These are phyloP conservation scores for Montipora sp. DNA, from an alignment of 64 coral and sea anemone species.

Conservation along the genomic window DNA sequence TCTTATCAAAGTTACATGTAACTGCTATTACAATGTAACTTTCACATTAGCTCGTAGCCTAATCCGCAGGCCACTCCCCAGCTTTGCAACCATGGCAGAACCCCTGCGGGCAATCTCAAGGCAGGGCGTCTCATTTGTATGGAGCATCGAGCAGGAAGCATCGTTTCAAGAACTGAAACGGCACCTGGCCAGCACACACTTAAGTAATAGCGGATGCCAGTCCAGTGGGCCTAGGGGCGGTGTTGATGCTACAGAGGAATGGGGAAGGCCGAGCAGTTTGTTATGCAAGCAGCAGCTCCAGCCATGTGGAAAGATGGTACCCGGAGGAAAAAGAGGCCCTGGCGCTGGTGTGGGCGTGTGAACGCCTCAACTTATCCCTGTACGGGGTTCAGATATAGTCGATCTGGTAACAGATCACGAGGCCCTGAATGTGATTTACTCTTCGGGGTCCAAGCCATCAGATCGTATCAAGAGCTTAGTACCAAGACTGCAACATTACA, in stretches of 20 bases:
- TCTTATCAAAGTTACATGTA: no score
- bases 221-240: conserved; percentile 27
- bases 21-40: no score
- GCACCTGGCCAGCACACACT: not conserved
- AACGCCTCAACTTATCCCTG: conserved; percentile 8
- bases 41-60: no score
- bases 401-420: conserved; percentile 22
- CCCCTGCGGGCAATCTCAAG: not conserved
- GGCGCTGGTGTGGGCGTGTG: not conserved
- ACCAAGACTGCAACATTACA: conserved; percentile 43
- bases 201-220: conserved; percentile 21
- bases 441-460: not conserved
- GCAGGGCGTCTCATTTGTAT: not conserved
- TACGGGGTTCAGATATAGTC: not conserved
- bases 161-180: conserved; percentile 17
- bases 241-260: conserved; percentile 8
- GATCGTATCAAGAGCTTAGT: conserved; percentile 43
- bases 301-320: conserved; percentile 5
- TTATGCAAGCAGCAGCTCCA: conserved; percentile 11
- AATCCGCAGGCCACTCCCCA: not conserved
- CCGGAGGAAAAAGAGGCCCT: not conserved
- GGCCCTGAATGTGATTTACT: not conserved
- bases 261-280: not conserved
- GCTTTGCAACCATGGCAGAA: conserved; percentile 7
- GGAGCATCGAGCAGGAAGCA: not conserved